Conservation (phyloP, 2,888 invertebrate species). For the Apeira syringaria region DNA sequence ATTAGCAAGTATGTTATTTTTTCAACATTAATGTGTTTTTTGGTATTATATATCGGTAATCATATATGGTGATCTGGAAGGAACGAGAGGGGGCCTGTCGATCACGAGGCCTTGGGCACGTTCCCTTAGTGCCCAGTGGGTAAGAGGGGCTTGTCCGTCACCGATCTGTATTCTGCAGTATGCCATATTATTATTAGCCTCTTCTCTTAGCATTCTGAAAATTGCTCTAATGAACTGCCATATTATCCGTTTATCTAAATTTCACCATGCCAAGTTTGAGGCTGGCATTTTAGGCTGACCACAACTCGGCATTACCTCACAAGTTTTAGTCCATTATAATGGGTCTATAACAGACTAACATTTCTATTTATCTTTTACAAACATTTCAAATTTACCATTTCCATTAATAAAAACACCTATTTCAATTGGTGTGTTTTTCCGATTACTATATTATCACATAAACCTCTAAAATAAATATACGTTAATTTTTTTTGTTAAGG, state of each 20-base stretch:
- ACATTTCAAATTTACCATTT: neutral
- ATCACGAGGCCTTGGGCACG: too few relatives aligned
- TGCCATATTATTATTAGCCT: neutral
- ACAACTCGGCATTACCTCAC: neutral
- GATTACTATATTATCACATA: neutral
- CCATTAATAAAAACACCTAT: neutral
- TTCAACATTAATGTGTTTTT: too few relatives aligned
- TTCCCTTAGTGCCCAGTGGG: too few relatives aligned
- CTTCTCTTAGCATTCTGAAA: neutral
- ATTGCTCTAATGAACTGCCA: neutral
- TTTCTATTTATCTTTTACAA: neutral
- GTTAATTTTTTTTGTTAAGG: conserved; percentile 7
- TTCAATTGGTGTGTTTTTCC: neutral
- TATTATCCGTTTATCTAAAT: neutral
- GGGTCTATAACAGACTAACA: neutral
- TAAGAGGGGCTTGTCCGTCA: neutral
- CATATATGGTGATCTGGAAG: too few relatives aligned
- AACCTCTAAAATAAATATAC: conserved; percentile 4
- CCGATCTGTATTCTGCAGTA: neutral
- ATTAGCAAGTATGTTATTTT: too few relatives aligned
- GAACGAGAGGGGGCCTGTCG: too few relatives aligned
- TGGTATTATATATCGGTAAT: too few relatives aligned
- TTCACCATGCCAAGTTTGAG: neutral
- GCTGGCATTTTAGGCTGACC: too few relatives aligned
- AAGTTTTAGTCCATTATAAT: neutral